Percentiles rank a stretch among this genome's conserved stretches.
phyloP scores from a whole-genome alignment of 2,797 vertebrate genomes.

The Falco biarmicus region DNA sequence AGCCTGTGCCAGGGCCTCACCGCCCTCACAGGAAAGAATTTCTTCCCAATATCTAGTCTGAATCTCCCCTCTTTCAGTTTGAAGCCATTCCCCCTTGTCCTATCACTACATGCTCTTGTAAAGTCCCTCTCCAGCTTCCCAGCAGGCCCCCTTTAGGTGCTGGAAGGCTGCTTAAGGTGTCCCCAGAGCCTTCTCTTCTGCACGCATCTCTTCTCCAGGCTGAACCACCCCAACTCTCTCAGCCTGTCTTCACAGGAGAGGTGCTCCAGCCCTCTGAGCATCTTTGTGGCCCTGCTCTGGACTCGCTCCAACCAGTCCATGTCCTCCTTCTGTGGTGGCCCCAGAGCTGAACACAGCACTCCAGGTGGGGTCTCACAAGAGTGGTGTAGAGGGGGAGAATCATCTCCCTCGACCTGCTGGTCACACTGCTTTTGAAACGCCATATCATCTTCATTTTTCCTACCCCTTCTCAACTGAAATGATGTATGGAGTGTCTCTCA shows the following conservation, averaged over 20 bases:
- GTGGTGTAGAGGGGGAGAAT: background rate
- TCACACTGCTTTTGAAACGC: background rate
- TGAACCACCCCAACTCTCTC: background rate
- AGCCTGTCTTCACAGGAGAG: background rate
- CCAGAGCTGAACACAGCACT: background rate
- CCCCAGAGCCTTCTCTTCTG: background rate
- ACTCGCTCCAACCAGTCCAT: background rate
- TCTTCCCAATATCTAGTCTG: too few relatives aligned
- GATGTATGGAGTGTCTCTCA: background rate
- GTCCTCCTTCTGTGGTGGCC: background rate
- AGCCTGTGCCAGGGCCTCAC: too few relatives aligned
- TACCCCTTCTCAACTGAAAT: background rate
- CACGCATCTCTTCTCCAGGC: background rate
- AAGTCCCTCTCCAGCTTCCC: background rate
- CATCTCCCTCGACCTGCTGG: background rate
- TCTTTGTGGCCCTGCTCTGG: background rate
- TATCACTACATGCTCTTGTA: background rate
- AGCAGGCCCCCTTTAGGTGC: background rate
- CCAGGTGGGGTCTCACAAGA: background rate
- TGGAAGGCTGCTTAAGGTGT: background rate
- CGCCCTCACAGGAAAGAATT: too few relatives aligned
- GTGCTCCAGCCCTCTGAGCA: rapidly evolving
- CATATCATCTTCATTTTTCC: background rate
- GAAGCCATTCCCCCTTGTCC: background rate
- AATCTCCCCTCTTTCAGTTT: background rate